Evolutionary conservation across 1,140 invertebrate genomes (phyloP), one percentile per base, ranked within the genome.

Genomic region (Magallana angulata): DNA sequence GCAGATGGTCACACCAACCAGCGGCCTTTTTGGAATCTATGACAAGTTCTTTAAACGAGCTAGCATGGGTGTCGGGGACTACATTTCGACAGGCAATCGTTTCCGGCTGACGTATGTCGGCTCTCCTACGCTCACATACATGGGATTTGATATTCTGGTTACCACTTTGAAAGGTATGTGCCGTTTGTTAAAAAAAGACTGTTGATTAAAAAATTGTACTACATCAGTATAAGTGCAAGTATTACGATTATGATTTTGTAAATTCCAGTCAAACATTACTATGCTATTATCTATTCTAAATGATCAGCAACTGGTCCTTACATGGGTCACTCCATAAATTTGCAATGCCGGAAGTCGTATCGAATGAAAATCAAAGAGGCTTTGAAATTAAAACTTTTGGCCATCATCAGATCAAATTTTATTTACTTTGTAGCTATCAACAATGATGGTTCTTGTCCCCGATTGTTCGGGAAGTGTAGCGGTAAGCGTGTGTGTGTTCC

Each of bases 91-190:
- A 2, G 80, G 84, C 6, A 87, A 89, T 48, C 85, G 84, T 30
- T 86, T 91, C 71, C 82, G 88, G 36, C 58, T 91, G 3, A 88
- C 90, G 59, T 91, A 91, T 81, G 86, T 89, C 36, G 91, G 91
- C 11, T 90, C 87, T 62, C 91, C 91, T 14, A 91, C 88, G 7
- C 60, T 91, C 7, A 87, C 90, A 0, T 90, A 91, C 76, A 76
- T 88, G 18, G 91, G 91, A 16, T 91, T 91, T 64, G 81, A 84
- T 8, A 80, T 91, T 11, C 83, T 91, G 7, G 68, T 91, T 4
- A 91, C 91, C 14, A 58, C 88, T 36, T 85, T 91, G 62, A 88
- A 86, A 87, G 89, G 91, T 91, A 84, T 36, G 48, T 6, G 64
- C 36, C 30, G 16, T 16, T 48, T 48, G 36, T 48, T n/a, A n/a